phyloP scores from a whole-genome alignment of 2,888 invertebrate species.

The Ernsta delagoae region DNA sequence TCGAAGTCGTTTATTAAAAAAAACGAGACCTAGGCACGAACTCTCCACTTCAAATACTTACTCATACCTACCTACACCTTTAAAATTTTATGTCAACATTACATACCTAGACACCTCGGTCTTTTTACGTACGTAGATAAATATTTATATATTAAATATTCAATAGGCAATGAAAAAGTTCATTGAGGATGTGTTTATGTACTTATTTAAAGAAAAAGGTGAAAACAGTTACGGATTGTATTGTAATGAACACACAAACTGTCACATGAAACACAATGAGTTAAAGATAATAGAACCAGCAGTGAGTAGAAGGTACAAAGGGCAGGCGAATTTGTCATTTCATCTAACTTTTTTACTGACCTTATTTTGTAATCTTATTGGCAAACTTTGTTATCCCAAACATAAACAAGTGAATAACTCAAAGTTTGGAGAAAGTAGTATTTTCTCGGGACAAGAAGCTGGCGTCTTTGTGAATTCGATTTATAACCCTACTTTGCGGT shows the following conservation, averaged over 20 bases:
- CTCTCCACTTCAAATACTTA: too few relatives aligned
- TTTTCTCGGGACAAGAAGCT: slow-evolving; percentile 24
- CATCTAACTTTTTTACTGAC: slow-evolving; percentile 22
- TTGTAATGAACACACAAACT: too few relatives aligned
- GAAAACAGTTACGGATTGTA: too few relatives aligned
- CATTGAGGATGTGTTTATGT: not conserved
- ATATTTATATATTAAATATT: too few relatives aligned
- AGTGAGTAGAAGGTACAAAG: not conserved
- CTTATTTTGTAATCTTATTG: slow-evolving; percentile 31
- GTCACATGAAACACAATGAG: not conserved
- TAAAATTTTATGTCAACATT: too few relatives aligned
- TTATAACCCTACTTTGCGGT: slow-evolving; percentile 19
- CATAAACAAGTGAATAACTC: slow-evolving; percentile 34
- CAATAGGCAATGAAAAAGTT: not conserved
- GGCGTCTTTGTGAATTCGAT: slow-evolving; percentile 28
- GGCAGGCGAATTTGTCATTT: slow-evolving; percentile 9
- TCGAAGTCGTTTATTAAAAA: too few relatives aligned
- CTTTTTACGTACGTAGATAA: too few relatives aligned
- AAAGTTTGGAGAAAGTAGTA: slow-evolving; percentile 27
- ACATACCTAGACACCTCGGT: too few relatives aligned
- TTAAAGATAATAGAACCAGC: not conserved
- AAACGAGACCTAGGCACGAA: too few relatives aligned
- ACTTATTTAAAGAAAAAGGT: too few relatives aligned
- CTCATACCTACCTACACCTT: slow-evolving; percentile 29
- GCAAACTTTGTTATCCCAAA: slow-evolving; percentile 30